Conservation (phyloP, 2,113 vertebrate species). For the Podilymbus podiceps region DNA sequence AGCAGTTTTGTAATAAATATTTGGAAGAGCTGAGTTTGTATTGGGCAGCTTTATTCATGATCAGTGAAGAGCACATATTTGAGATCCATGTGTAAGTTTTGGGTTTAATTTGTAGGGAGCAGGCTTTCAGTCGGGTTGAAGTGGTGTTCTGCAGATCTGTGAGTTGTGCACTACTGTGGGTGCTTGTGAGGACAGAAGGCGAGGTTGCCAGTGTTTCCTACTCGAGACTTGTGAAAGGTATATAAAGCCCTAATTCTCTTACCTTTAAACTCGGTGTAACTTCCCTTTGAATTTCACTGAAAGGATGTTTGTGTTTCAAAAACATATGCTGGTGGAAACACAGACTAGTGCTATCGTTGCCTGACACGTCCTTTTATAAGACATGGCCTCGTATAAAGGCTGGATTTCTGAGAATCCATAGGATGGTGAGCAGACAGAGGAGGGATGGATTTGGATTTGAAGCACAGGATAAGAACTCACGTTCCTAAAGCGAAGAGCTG, state of each 20-base stretch:
- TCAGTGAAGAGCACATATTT: not conserved
- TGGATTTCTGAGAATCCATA: not conserved
- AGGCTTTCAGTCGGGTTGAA: not conserved
- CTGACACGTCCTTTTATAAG: not conserved
- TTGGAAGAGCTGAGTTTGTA: not conserved
- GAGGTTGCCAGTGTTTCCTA: not conserved
- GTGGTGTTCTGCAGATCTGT: not conserved
- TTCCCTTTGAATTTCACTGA: not conserved
- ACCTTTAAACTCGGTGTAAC: not conserved
- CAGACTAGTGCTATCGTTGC: not conserved
- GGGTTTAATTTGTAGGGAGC: not conserved
- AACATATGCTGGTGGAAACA: not conserved
- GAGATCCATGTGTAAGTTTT: not conserved
- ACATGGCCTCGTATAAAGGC: not conserved
- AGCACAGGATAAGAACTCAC: not conserved
- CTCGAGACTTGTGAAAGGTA: not conserved
- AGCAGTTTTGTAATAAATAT: fast-evolving
- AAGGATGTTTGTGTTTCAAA: fast-evolving
- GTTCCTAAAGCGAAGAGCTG: not conserved
- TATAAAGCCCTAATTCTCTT: not conserved
- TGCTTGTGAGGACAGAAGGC: not conserved
- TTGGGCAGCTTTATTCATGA: not conserved
- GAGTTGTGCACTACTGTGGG: not conserved
- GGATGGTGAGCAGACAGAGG: not conserved
- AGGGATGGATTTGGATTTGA: not conserved